Conservation (phyloP, 2,888 invertebrate species). For the Pristionchus entomophagus region DNA sequence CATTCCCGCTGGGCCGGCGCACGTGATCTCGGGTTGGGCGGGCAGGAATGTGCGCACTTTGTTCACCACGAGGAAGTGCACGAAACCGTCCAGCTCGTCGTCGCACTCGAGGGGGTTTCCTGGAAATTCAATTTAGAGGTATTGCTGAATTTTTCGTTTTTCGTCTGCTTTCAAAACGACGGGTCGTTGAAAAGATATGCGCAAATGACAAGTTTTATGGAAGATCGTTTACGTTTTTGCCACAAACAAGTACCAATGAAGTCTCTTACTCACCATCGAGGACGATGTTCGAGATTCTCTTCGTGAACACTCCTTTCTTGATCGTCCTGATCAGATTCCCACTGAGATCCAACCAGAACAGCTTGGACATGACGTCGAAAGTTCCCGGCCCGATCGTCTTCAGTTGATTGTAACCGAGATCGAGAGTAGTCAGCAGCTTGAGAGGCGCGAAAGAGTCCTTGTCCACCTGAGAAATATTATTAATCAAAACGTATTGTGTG, state of each 20-base stretch:
- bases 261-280: constrained; percentile 65
- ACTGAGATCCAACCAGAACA: constrained; percentile 74
- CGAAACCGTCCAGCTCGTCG: constrained; percentile 69
- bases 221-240: no score
- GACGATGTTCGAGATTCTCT: constrained; percentile 68
- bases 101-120: constrained; percentile 73
- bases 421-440: constrained; percentile 65
- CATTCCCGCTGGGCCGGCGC: constrained; percentile 66
- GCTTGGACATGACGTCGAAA: constrained; percentile 61
- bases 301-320: constrained; percentile 64
- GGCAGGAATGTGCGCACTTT: constrained; percentile 74
- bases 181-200: no score
- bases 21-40: constrained; percentile 71
- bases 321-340: constrained; percentile 67
- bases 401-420: constrained; percentile 82
- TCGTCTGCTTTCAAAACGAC: background rate
- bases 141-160: background rate
- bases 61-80: constrained; percentile 62
- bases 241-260: no score
- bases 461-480: constrained; percentile 45
- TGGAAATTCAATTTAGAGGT: background rate
- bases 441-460: constrained; percentile 63
- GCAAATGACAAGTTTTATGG: no score
- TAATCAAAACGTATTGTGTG: background rate
- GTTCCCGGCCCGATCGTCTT: constrained; percentile 83